Conservation (phyloP, 2,113 vertebrate genomes). For the Dasyprocta punctata region DNA sequence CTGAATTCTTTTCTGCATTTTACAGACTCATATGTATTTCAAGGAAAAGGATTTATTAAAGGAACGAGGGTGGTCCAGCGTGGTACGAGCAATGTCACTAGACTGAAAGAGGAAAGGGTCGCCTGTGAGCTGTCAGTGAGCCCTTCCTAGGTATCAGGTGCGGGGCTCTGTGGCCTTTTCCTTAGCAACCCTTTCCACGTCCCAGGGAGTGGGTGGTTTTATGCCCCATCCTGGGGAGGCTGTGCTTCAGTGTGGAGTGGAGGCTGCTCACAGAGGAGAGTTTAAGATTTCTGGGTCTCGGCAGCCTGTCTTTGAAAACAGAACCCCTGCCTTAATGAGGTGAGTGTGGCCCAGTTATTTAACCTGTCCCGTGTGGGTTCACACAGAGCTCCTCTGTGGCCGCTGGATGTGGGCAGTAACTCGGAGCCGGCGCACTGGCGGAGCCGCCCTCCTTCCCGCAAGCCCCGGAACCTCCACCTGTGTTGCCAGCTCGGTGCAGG, state of each 20-base stretch:
- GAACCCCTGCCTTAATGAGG: too few species aligned
- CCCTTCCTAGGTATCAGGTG: neutral
- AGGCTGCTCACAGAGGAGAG: too few species aligned
- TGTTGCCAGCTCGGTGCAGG: neutral
- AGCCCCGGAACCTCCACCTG: neutral
- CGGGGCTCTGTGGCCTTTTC: neutral
- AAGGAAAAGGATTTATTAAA: neutral
- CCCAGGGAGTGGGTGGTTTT: neutral
- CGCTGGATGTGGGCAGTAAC: neutral
- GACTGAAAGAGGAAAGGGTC: neutral
- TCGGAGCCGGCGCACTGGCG: neutral
- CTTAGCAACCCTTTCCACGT: neutral
- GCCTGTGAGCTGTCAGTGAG: neutral
- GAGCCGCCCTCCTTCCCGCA: neutral
- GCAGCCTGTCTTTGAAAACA: neutral
- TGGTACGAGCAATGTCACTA: too few species aligned
- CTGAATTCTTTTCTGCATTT: neutral
- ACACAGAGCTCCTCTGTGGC: neutral
- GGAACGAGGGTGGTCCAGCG: accelerated
- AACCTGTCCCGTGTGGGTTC: neutral
- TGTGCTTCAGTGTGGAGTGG: neutral
- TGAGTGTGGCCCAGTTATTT: neutral
- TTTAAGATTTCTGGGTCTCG: neutral
- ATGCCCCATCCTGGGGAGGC: neutral
- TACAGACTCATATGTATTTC: neutral